phyloP scores from a whole-genome alignment of 1,140 invertebrate genomes.

The Drosophila azteca region DNA sequence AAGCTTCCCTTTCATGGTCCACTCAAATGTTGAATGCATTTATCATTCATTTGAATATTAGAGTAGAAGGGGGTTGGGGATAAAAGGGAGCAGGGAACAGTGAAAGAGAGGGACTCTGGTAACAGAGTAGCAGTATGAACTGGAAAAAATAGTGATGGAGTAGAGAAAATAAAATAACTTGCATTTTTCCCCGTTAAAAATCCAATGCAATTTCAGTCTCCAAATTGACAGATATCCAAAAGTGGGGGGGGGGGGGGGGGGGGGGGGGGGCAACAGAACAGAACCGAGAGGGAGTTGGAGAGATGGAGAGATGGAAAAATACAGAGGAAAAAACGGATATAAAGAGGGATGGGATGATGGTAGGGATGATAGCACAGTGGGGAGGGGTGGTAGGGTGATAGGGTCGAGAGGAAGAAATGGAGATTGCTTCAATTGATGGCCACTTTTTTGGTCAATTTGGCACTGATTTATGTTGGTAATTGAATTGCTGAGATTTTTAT shows the following conservation, averaged over 20 bases:
- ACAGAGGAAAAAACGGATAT: slow-evolving; percentile 2
- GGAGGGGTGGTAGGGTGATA: too few species aligned
- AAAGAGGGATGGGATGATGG: neutral
- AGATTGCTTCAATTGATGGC: slow-evolving; percentile 33
- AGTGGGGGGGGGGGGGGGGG: neutral
- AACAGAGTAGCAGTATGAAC: too few species aligned
- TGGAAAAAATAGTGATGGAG: neutral
- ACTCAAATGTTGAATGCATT: slow-evolving; percentile 49
- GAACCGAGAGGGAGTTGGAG: neutral
- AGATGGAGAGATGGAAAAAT: neutral
- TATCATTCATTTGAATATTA: slow-evolving; percentile 4
- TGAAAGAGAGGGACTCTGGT: neutral
- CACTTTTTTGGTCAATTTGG: slow-evolving; percentile 51
- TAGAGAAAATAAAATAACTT: slow-evolving; percentile 39
- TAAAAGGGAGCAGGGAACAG: neutral
- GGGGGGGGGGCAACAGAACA: too few species aligned
- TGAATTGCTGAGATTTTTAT: slow-evolving; percentile 43
- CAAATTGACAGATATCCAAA: slow-evolving; percentile 55
- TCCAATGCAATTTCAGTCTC: slow-evolving; percentile 57
- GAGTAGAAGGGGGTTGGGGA: too few species aligned
- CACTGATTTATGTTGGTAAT: slow-evolving; percentile 45
- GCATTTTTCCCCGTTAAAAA: slow-evolving; percentile 51
- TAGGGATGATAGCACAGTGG: too few species aligned
- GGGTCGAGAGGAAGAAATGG: neutral
- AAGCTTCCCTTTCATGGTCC: slow-evolving; percentile 45